Conservation (phyloP, 2,113 vertebrate species). For the Sus scrofa region T2T-Sscrofa CM000812.6:247542001-247542500, state of each 20-base stretch:
- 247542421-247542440: background rate
- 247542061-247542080: no score
- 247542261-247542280: slow-evolving; percentile 5
- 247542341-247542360: background rate
- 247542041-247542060: no score
- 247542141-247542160: no score
- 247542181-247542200: background rate
- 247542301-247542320: slow-evolving; percentile 37
- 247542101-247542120: no score
- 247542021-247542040: no score
- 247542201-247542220: background rate
- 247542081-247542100: no score
- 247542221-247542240: background rate
- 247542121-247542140: no score
- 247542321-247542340: background rate
- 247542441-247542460: background rate
- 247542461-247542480: background rate
- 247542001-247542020: no score
- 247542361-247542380: background rate
- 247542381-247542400: background rate
- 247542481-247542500: slow-evolving; percentile 2
- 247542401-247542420: background rate
- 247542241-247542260: slow-evolving; percentile 43
- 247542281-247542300: slow-evolving; percentile 19
- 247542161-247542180: background rate